Evolutionary conservation across 2,113 vertebrate genomes (phyloP).

Genomic region (Ammodytes marinus): DNA sequence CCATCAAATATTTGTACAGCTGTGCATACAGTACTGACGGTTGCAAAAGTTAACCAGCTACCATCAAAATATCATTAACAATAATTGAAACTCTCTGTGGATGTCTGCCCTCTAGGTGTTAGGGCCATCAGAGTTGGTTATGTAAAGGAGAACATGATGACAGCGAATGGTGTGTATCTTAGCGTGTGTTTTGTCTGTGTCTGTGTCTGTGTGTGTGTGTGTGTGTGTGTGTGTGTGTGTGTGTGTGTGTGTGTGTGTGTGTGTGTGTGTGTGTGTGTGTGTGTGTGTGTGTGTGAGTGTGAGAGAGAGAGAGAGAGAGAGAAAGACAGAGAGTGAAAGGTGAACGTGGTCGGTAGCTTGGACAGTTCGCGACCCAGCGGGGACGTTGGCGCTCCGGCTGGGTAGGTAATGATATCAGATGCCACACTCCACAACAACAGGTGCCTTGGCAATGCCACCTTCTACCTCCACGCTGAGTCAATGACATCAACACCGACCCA

Average conservation of each 20-base stretch:
- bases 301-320: no score
- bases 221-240: slow-evolving; percentile 24
- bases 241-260: slow-evolving; percentile 13
- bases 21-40: slow-evolving; percentile 28
- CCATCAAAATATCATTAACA: slow-evolving; percentile 80
- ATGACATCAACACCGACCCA: slow-evolving; percentile 99
- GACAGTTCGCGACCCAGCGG: slow-evolving; percentile 98
- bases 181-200: background rate
- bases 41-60: slow-evolving; percentile 74
- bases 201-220: slow-evolving; percentile 17
- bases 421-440: slow-evolving; percentile 99
- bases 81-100: slow-evolving; percentile 77
- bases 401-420: slow-evolving; percentile 99
- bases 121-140: slow-evolving; percentile 67
- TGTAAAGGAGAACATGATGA: slow-evolving; percentile 75
- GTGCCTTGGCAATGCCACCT: slow-evolving; percentile 97
- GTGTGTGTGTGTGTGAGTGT: no score
- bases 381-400: slow-evolving; percentile 96
- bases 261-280: slow-evolving; percentile 33
- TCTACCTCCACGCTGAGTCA: slow-evolving; percentile 97
- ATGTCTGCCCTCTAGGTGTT: slow-evolving; percentile 76
- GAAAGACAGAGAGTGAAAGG: slow-evolving; percentile 41
- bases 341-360: slow-evolving; percentile 88
- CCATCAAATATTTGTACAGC: slow-evolving; percentile 67
- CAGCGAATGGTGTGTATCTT: slow-evolving; percentile 38